phyloP scores from a whole-genome alignment of 2,113 vertebrate species.

The Platycercus adscitus region DNA sequence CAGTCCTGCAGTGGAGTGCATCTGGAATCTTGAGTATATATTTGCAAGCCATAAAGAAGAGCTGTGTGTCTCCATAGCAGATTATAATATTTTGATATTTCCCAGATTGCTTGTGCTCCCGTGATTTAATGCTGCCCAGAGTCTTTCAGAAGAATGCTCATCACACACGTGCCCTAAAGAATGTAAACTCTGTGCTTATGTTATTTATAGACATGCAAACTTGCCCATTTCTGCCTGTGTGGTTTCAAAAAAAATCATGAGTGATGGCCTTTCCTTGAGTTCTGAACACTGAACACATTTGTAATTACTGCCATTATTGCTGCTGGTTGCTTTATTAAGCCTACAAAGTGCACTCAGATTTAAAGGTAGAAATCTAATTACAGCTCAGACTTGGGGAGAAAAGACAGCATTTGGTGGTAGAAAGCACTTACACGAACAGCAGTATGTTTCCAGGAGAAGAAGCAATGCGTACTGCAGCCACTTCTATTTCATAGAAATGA shows the following conservation, averaged over 20 bases:
- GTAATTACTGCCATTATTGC: constrained; percentile 24
- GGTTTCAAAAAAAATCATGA: neutral
- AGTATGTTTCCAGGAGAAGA: neutral
- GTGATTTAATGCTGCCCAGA: neutral
- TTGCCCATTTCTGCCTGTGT: neutral
- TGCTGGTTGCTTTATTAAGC: neutral
- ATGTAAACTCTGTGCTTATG: neutral
- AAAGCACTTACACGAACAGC: neutral
- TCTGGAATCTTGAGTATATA: neutral
- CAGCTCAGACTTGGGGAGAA: neutral
- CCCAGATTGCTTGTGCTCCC: constrained; percentile 39
- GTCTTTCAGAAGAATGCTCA: neutral
- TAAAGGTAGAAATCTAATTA: constrained; percentile 33
- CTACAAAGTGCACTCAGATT: neutral
- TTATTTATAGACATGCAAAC: constrained; percentile 39
- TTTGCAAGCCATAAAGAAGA: constrained; percentile 43
- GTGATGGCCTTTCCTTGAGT: constrained; percentile 2
- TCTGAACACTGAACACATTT: neutral
- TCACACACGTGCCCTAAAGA: neutral
- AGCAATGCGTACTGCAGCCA: neutral
- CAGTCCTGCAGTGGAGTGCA: neutral
- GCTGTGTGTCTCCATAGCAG: neutral
- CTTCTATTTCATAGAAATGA: neutral
- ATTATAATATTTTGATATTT: constrained; percentile 60
- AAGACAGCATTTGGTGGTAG: neutral